Conservation (phyloP, 2,888 invertebrate species). For the Drosophila emarginata region DNA sequence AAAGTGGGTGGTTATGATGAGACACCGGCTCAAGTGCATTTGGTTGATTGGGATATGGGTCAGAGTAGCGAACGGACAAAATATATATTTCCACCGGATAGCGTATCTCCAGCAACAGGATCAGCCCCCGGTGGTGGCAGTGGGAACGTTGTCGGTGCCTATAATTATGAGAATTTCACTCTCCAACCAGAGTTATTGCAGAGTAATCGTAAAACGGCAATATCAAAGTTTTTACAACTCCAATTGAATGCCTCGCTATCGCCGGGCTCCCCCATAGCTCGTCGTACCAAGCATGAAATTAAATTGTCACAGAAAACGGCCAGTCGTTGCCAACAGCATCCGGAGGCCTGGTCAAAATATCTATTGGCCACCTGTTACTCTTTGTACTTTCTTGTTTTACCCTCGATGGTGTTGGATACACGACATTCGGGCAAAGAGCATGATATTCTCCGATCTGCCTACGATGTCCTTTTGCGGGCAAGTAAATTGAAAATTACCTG, state of each 20-base stretch:
- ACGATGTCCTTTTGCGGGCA: slow-evolving; percentile 93
- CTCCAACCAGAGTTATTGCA: slow-evolving; percentile 85
- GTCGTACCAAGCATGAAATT: slow-evolving; percentile 97
- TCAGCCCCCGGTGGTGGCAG: slow-evolving; percentile 59
- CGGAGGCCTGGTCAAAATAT: slow-evolving; percentile 96
- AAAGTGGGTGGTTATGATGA: slow-evolving; percentile 86
- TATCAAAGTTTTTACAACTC: slow-evolving; percentile 79
- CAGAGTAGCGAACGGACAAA: slow-evolving; percentile 95
- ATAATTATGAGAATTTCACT: slow-evolving; percentile 85
- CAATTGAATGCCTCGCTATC: slow-evolving; percentile 82
- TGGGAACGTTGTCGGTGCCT: slow-evolving; percentile 74
- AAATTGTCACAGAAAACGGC: slow-evolving; percentile 91
- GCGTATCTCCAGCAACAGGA: slow-evolving; percentile 67
- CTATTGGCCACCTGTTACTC: slow-evolving; percentile 94
- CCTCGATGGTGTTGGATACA: slow-evolving; percentile 89
- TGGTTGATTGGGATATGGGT: slow-evolving; percentile 91
- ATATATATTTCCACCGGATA: slow-evolving; percentile 96
- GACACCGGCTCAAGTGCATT: slow-evolving; percentile 84
- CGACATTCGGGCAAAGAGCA: slow-evolving; percentile 89
- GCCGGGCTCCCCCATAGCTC: slow-evolving; percentile 95
- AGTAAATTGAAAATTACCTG: slow-evolving; percentile 92
- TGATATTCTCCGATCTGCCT: slow-evolving; percentile 90
- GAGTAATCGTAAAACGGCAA: slow-evolving; percentile 71
- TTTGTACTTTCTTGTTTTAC: slow-evolving; percentile 97
- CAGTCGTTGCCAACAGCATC: slow-evolving; percentile 85